Percentiles rank a stretch among this genome's conserved stretches.
phyloP scores from a whole-genome alignment of 2,113 vertebrate genomes.

The Tetrax tetrax region DNA sequence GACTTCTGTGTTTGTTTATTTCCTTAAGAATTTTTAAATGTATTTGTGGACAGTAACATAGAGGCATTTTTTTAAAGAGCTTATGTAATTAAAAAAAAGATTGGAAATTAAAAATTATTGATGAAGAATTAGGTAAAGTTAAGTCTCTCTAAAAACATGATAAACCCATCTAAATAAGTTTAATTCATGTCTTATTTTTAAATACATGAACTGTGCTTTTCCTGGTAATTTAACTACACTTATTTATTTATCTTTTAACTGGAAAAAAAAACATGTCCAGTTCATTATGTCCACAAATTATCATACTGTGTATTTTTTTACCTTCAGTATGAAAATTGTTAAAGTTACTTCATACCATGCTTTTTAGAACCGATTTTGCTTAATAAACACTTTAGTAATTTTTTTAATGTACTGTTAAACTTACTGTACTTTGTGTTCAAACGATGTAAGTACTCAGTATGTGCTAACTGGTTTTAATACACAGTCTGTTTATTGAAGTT shows the following conservation, averaged over 20 bases:
- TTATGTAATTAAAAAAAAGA: not conserved
- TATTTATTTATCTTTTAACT: not conserved
- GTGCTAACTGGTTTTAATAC: not conserved
- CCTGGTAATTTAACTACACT: not conserved
- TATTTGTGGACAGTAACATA: slow-evolving; percentile 15
- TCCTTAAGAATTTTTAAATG: slow-evolving; percentile 19
- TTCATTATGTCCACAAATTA: not conserved
- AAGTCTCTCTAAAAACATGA: not conserved
- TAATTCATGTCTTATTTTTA: not conserved
- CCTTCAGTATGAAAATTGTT: not conserved
- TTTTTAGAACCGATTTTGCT: not conserved
- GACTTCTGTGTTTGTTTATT: not conserved
- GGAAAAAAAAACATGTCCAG: not conserved
- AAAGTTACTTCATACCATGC: not conserved
- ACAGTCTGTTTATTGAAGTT: not conserved
- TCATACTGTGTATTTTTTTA: not conserved
- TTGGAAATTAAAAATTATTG: not conserved
- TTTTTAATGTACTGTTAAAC: not conserved
- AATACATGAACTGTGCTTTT: not conserved
- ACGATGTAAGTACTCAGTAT: not conserved
- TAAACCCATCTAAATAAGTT: not conserved
- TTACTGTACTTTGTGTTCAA: not conserved
- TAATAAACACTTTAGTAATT: not conserved
- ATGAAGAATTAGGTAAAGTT: not conserved
- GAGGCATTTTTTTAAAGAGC: not conserved